A percentile compares a stretch with the other conserved stretches of the same genome.
phyloP scores from a whole-genome alignment of 2,797 vertebrate species.

The Aselliscus stoliczkanus region DNA sequence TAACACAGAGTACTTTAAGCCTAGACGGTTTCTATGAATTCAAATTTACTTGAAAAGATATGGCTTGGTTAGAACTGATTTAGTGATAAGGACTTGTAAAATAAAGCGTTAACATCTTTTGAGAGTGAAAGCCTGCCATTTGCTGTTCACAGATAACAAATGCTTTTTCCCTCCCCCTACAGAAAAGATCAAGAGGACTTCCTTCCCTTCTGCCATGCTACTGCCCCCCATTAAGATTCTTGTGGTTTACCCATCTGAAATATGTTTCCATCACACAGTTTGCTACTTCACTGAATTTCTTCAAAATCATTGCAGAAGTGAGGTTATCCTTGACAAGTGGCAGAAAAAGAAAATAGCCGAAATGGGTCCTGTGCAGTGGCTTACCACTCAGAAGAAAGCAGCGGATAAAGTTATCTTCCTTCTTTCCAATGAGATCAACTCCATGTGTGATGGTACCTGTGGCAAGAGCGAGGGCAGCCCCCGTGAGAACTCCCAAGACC shows the following conservation, averaged over 20 bases:
- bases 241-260: constrained; percentile 83
- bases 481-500: constrained; percentile 78
- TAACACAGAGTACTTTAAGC: background rate
- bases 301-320: constrained; percentile 77
- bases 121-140: background rate
- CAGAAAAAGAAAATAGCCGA: constrained; percentile 85
- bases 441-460: constrained; percentile 23
- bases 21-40: background rate
- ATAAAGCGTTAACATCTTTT: background rate
- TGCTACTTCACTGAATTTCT: constrained; percentile 85
- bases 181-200: constrained; percentile 28
- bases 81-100: background rate
- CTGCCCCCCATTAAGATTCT: constrained; percentile 76
- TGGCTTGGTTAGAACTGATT: background rate
- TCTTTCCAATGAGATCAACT: constrained; percentile 43
- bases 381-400: constrained; percentile 78
- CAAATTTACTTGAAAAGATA: constrained; percentile 38
- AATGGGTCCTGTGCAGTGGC: constrained; percentile 86
- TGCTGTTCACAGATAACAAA: background rate
- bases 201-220: background rate
- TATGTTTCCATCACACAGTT: constrained; percentile 83
- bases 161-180: background rate
- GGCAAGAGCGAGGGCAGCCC: background rate
- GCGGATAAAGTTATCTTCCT: constrained; percentile 85
- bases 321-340: constrained; percentile 85